Percentiles rank a stretch among this genome's conserved stretches.
Conservation (phyloP, 2,797 vertebrate genomes). For the Natrix natrix region DNA sequence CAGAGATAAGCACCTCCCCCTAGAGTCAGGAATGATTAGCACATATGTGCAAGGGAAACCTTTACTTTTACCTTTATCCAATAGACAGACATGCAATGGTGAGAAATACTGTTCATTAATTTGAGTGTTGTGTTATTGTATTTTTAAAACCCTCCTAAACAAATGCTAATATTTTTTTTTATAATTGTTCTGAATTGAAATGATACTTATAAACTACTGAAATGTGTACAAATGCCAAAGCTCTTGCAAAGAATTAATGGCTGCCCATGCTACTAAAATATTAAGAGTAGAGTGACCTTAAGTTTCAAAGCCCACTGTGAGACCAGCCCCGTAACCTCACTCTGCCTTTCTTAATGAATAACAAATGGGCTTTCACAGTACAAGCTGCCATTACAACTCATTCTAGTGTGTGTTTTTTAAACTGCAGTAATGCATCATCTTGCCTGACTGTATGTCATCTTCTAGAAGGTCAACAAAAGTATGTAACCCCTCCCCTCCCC, state of each 20-base stretch:
- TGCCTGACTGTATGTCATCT: slow-evolving; percentile 69
- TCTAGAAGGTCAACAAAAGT: slow-evolving; percentile 67
- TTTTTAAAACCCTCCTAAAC: background rate
- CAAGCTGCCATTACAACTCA: slow-evolving; percentile 68
- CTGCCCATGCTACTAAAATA: slow-evolving; percentile 60
- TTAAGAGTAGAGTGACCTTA: slow-evolving; percentile 66
- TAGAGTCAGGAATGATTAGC: too few species aligned
- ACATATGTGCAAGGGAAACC: too few species aligned
- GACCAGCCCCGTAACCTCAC: slow-evolving; percentile 61
- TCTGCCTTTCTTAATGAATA: slow-evolving; percentile 73
- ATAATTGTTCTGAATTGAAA: background rate
- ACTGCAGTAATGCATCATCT: slow-evolving; percentile 70
- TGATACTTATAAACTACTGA: slow-evolving; percentile 23
- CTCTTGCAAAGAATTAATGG: slow-evolving; percentile 65
- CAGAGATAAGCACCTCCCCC: too few species aligned
- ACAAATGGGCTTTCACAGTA: slow-evolving; percentile 72
- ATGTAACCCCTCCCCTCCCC: slow-evolving; percentile 48
- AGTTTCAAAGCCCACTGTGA: slow-evolving; percentile 67
- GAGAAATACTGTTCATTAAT: background rate
- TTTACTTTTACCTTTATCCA: background rate
- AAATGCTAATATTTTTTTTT: background rate
- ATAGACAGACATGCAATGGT: background rate
- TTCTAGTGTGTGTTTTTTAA: slow-evolving; percentile 63
- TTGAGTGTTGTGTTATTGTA: background rate
- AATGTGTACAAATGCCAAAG: slow-evolving; percentile 54